Conservation (phyloP, 2,113 vertebrate species). For the Dicentrarchus labrax region DNA sequence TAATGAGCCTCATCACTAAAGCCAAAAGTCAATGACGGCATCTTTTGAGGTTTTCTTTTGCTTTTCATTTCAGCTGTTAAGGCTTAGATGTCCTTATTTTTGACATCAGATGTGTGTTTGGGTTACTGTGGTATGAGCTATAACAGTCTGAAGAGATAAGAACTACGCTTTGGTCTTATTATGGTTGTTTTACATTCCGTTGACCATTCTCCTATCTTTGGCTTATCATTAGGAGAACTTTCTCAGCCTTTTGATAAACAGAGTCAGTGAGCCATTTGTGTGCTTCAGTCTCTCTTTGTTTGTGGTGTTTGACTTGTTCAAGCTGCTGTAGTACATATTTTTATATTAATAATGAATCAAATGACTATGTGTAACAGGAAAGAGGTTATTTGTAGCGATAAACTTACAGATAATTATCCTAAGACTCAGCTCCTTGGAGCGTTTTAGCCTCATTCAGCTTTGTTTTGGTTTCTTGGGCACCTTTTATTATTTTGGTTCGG, state of each 20-base stretch:
- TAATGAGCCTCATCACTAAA: slow-evolving; percentile 53
- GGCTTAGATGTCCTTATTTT: not conserved
- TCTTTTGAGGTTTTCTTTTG: slow-evolving; percentile 32
- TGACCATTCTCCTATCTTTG: not conserved
- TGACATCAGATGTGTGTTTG: slow-evolving; percentile 24
- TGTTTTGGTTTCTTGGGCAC: not conserved
- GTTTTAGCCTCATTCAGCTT: not conserved
- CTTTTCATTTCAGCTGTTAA: slow-evolving; percentile 1
- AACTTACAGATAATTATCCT: not conserved
- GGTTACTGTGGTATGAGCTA: slow-evolving; percentile 4
- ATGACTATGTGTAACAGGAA: not conserved
- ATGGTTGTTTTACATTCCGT: slow-evolving; percentile 8
- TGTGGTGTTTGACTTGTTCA: not conserved
- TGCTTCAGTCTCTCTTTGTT: not conserved
- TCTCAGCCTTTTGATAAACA: slow-evolving; percentile 8
- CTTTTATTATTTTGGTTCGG: not conserved
- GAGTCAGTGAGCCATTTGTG: not conserved
- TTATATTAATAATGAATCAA: not conserved
- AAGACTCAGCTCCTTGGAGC: not conserved
- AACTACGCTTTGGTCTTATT: slow-evolving; percentile 28
- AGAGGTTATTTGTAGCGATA: not conserved
- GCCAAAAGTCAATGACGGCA: slow-evolving; percentile 6
- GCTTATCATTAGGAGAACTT: not conserved
- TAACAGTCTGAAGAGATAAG: slow-evolving; percentile 27
- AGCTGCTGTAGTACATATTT: not conserved